Base-by-base conservation (phyloP, 2,888 invertebrate genomes). In the Kryphioiulus occultus region DNA sequence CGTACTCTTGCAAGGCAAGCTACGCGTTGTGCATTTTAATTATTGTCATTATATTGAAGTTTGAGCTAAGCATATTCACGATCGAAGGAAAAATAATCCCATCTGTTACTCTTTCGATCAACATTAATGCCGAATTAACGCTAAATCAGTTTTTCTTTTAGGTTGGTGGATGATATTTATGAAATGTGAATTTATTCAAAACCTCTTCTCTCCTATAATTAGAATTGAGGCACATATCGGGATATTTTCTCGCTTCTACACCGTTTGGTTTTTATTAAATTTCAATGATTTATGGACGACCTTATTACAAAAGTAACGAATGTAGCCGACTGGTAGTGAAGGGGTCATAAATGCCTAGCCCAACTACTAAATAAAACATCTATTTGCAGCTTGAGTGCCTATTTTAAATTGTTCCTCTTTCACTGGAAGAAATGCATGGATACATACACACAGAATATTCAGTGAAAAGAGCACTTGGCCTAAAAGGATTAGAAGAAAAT, bases 351-450 rank as follows among this genome's bases (percentile, higher is more conserved):
- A 68, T 68, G 68, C 68, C 68, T 68, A 68, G 26, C 68, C 68
- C 68, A 68, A 68, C 30, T 68, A 68, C 68, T 68, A 68, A 68
- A 68, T 68, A 68, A 68, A 68, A 68, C 68, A 68, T 68, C 68
- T 68, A 68, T 68, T 68, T 68, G 68, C n/a, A 68, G 68, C 68
- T 68, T 26, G 68, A 68, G 26, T 68, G 68, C 68, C 26, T 26
- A 26, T 68, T 68, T 68, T 26, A 68, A 68, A 68, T 68, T 68
- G 68, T 68, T 26, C 26, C 26, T 26, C 26, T 68, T 68, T 26
- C 68, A 26, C 10, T 26, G 26, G n/a, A 68, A 68, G 68, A 68
- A 68, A 68, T 68, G 68, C 26, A 68, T 68, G n/a, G n/a, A n/a
- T n/a, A n/a, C n/a, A n/a, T n/a, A 39, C 39, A 26, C 68, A 10